Percentiles rank a stretch among this genome's conserved stretches.
These are phyloP conservation scores for Grus americana DNA, from an alignment of 2,113 vertebrate species.

Conservation along the genomic window DNA sequence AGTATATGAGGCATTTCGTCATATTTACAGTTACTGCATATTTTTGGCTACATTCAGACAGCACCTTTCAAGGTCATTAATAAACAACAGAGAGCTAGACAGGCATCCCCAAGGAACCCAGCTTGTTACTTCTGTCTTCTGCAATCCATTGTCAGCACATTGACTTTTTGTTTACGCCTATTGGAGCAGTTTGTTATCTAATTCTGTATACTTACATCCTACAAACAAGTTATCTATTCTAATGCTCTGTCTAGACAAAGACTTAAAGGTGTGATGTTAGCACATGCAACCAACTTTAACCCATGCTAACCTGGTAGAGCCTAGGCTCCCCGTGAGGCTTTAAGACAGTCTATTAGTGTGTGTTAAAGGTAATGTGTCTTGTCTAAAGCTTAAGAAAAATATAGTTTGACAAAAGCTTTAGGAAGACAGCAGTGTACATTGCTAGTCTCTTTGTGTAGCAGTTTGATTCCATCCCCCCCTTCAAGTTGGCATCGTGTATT, in stretches of 20 bases:
- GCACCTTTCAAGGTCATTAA: slow-evolving; percentile 1
- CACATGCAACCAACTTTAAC: not conserved
- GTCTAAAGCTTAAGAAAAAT: slow-evolving; percentile 31
- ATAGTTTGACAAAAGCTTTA: slow-evolving; percentile 39
- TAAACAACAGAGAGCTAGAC: not conserved
- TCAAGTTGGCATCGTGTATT: not conserved
- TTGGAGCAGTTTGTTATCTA: slow-evolving; percentile 31
- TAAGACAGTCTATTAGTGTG: not conserved
- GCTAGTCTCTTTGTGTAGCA: slow-evolving; percentile 15
- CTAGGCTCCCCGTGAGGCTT: not conserved
- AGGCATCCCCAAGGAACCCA: not conserved
- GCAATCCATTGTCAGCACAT: not conserved
- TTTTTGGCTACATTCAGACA: slow-evolving; percentile 11
- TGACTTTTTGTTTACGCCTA: slow-evolving; percentile 13
- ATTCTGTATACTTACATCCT: slow-evolving; percentile 12
- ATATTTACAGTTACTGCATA: not conserved
- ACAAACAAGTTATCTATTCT: slow-evolving; percentile 44
- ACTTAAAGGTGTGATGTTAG: slow-evolving; percentile 40
- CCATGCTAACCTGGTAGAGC: not conserved
- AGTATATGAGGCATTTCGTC: not conserved
- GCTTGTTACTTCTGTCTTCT: slow-evolving; percentile 6
- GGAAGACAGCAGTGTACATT: not conserved
- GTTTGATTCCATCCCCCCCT: not conserved
- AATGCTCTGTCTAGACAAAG: slow-evolving; percentile 38
- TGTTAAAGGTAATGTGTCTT: slow-evolving; percentile 8